Base-by-base conservation (phyloP, 2,113 vertebrate species). In the Myotis brandtii region DNA sequence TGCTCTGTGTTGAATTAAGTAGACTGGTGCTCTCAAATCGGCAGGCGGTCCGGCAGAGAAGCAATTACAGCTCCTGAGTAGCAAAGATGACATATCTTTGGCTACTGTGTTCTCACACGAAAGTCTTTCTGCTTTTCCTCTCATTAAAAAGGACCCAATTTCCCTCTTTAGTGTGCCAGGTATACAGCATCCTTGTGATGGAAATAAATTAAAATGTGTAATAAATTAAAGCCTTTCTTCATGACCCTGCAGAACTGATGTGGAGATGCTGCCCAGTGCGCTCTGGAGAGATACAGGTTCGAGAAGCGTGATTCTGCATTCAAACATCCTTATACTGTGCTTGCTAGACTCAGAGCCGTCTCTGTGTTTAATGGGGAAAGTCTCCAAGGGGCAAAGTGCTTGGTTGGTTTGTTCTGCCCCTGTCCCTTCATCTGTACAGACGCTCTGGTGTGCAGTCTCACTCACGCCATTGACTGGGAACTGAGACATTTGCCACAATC, bases 301-400 rank as follows among this genome's bases (percentile, higher is more conserved):
- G 0, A 17, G 34, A 64, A 6, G 7, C 5, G 1, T 0, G 1
- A 4, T 0, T 23, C 59, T 20, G 34, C n/a, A 0, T 59, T 23
- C 40, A 5, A 1, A 17, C 17, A 7, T 2, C 84, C 40, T 54
- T 1, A 3, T 11, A 2, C 23, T 30, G 9, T 18, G 13, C 59
- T 17, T 5, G 32, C 11, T 20, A 5, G 21, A 46, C 7, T 11
- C 70, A 25, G 6, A 2, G 18, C 14, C 4, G 5, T 32, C 59
- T 40, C 23, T 3, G 0, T 17, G 23, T 54, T 64, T 32, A 54
- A 77, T 6, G 27, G 83, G 62, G 43, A 13, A 54, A 54, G 25
- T 16, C 46, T 50, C 56, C 10, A 13, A 13, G 16, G 50, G n/a
- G 10, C 1, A 4, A 9, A 50, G n/a, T 5, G 1, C 17, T 25